Evolutionary conservation across 2,113 vertebrate genomes (phyloP), one percentile per base, ranked within the genome.

Genomic region (Ariopsis seemanni): DNA sequence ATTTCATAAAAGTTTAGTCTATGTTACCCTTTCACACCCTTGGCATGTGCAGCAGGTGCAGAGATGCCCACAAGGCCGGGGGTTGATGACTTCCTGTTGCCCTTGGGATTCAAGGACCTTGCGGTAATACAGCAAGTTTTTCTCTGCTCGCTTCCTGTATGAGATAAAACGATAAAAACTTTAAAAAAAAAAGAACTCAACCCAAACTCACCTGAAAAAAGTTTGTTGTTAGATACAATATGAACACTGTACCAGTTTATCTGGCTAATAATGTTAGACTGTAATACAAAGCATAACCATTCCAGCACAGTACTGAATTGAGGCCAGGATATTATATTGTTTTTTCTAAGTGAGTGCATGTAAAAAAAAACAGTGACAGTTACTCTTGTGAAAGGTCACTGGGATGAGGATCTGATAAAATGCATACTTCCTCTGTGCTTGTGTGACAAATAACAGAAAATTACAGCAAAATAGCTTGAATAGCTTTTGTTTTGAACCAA

Each of bases 121-220:
- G 9, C 93, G 94, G 69, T 97, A 99, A 88, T 98, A 99, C 27
- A 75, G 92, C 89, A 98, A 90, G 89, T 97, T 99, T 89, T 97
- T 97, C 91, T 96, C 96, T 0, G 96, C 95, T 90, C 96, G 96
- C 53, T 95, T 95, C 90, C 97, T 99, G 87, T 2, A 22, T 22
- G 2, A 89, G 7, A 53, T 53, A 11, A 53, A 34, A 17, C 25
- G n/a, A 48, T 7, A 5, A 50, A 67, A 11, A 14, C 1, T 0
- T 42, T 25, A 6, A 55, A 25, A 52, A 10, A 0, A 74, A n/a
- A 48, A 7, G 27, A 63, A 22, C 7, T 15, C 1, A 11, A 60
- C 20, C 15, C 14, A 72, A n/a, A 78, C n/a, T 57, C 17, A 30
- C 42, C 52, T 82, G 30, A 82, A 34, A 30, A 3, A 30, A 18